Percentiles rank a stretch among this genome's conserved stretches.
Evolutionary conservation across 35 echinoderm and acorn worm species (phyloP).

Genomic region (Apostichopus japonicus): DNA sequence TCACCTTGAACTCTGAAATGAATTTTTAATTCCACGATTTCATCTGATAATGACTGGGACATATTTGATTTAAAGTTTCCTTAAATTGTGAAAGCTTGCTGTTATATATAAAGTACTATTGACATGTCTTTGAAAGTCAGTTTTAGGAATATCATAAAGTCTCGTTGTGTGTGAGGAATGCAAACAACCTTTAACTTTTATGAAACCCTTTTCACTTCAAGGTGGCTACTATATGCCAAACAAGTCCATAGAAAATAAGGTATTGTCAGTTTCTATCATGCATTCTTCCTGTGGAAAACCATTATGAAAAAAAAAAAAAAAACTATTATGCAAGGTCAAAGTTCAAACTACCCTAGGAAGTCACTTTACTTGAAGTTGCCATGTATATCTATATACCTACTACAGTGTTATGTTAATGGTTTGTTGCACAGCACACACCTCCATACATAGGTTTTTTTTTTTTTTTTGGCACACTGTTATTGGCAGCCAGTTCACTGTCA

Average conservation of each 20-base stretch:
- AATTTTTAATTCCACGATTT: no score
- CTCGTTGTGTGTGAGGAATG: no score
- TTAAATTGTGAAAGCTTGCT: no score
- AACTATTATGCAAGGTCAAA: constrained; percentile 20
- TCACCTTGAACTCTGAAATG: no score
- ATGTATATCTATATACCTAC: background rate
- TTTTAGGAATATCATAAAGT: no score
- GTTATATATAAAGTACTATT: no score
- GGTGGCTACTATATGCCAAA: no score
- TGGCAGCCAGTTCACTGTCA: background rate
- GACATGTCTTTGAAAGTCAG: no score
- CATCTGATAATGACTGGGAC: no score
- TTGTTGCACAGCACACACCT: background rate
- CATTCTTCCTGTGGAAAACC: constrained; percentile 3
- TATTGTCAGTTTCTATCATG: background rate
- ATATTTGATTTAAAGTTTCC: no score
- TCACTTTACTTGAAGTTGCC: background rate
- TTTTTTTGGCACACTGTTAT: background rate
- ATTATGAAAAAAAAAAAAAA: background rate
- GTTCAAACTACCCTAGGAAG: constrained; percentile 38
- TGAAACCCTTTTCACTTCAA: no score
- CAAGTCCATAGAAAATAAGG: background rate
- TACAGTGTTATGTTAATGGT: background rate
- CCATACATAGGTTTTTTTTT: background rate
- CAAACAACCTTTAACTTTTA: no score